phyloP scores from a whole-genome alignment of 2,888 invertebrate genomes.

The Drosophila lutescens region DNA sequence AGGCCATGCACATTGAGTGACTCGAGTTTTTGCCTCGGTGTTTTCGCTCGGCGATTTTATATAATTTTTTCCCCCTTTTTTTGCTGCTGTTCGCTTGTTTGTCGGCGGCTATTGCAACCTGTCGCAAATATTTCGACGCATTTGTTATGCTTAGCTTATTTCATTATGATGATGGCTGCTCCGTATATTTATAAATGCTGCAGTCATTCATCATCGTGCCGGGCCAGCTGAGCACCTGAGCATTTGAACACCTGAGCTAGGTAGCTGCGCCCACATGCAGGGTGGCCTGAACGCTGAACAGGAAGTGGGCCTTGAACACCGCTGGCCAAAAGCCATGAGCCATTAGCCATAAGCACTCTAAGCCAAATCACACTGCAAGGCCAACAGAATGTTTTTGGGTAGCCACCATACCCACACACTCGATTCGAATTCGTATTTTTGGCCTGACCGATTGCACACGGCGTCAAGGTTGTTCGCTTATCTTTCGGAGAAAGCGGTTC shows the following conservation, averaged over 20 bases:
- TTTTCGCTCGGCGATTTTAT: slow-evolving; percentile 62
- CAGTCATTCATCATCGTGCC: slow-evolving; percentile 70
- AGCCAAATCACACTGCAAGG: slow-evolving; percentile 45
- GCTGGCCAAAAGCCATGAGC: slow-evolving; percentile 21
- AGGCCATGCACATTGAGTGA: slow-evolving; percentile 69
- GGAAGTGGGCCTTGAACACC: slow-evolving; percentile 62
- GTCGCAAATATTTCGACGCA: slow-evolving; percentile 75
- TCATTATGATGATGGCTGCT: slow-evolving; percentile 44
- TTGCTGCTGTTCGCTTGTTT: slow-evolving; percentile 18
- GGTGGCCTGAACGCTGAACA: no score
- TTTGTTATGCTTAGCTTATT: slow-evolving; percentile 78
- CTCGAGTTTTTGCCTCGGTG: slow-evolving; percentile 53
- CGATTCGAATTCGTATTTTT: neutral
- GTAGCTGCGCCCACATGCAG: no score
- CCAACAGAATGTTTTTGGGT: slow-evolving; percentile 2
- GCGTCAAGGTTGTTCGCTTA: slow-evolving; percentile 63
- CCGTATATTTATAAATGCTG: slow-evolving; percentile 69
- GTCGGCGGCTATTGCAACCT: slow-evolving; percentile 62
- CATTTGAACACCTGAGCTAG: no score
- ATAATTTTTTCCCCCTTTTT: slow-evolving; percentile 47
- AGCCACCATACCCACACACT: neutral
- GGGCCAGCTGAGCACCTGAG: neutral
- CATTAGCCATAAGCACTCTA: neutral
- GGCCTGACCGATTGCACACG: slow-evolving; percentile 68
- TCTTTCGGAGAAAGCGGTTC: slow-evolving; percentile 39